Evolutionary conservation across 2,888 invertebrate genomes (phyloP).

Genomic region (Lymantria monacha): DNA sequence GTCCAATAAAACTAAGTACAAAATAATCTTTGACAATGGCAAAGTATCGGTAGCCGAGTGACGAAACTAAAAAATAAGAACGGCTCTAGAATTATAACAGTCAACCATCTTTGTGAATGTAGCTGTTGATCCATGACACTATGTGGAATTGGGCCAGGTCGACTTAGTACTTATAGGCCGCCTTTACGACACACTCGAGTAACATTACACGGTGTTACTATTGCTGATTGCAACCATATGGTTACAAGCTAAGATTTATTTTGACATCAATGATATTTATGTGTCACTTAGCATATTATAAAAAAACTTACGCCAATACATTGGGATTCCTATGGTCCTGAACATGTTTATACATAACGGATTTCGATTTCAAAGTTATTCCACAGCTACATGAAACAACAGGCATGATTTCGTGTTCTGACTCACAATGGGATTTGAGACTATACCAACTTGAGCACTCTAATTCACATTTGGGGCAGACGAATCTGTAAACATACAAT

Average conservation of each 20-base stretch:
- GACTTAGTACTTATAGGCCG: no score
- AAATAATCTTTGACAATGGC: background rate
- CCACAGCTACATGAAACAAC: slow-evolving; percentile 74
- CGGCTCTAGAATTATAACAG: no score
- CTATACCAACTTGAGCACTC: slow-evolving; percentile 74
- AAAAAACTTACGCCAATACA: slow-evolving; percentile 64
- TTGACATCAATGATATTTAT: background rate
- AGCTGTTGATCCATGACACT: no score
- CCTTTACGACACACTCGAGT: no score
- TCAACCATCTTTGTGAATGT: no score
- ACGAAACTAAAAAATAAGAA: no score
- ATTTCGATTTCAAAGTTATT: slow-evolving; percentile 72
- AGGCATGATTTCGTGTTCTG: slow-evolving; percentile 57
- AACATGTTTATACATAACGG: slow-evolving; percentile 78
- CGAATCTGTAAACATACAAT: slow-evolving; percentile 55
- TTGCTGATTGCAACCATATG: no score
- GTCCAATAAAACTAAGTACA: background rate
- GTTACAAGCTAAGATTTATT: no score
- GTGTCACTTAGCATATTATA: background rate
- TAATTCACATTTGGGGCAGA: slow-evolving; percentile 64
- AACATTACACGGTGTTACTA: no score
- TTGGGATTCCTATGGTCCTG: slow-evolving; percentile 77
- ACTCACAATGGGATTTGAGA: slow-evolving; percentile 63
- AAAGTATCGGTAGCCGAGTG: no score
- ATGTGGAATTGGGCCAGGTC: no score